Percentiles rank a stretch among this genome's conserved stretches.
phyloP scores from a whole-genome alignment of 2,888 invertebrate species.

The Dynastes grantii region DNA sequence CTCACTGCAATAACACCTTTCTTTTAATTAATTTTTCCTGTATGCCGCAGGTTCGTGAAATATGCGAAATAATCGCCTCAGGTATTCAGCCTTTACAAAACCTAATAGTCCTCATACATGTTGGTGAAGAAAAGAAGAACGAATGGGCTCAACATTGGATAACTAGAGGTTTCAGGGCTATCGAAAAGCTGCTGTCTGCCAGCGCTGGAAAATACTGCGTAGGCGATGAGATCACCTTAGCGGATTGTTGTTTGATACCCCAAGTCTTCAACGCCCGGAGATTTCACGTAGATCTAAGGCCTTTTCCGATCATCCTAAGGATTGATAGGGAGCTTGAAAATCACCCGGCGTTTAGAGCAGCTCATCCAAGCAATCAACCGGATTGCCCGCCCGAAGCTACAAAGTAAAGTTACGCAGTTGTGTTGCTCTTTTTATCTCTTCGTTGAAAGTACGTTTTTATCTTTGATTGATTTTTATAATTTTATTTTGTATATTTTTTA shows the following conservation, averaged over 20 bases:
- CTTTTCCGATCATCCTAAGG: conserved; percentile 90
- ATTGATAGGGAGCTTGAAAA: conserved; percentile 90
- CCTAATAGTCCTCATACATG: conserved; percentile 87
- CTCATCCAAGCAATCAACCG: conserved; percentile 93
- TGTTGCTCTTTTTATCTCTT: not conserved
- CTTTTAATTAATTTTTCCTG: too few species aligned
- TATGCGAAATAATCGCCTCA: conserved; percentile 92
- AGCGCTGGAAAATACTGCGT: conserved; percentile 94
- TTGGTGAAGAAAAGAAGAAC: conserved; percentile 90
- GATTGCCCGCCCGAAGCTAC: conserved; percentile 94
- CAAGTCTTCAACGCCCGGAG: conserved; percentile 96
- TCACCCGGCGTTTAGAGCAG: conserved; percentile 92
- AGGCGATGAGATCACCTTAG: conserved; percentile 94
- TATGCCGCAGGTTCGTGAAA: conserved; percentile 77
- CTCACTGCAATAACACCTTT: not conserved
- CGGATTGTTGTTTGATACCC: conserved; percentile 95
- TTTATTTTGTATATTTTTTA: conserved; percentile 18
- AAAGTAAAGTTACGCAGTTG: conserved; percentile 73
- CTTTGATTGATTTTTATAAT: conserved; percentile 3
- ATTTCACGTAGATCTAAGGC: conserved; percentile 92
- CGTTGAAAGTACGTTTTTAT: not conserved
- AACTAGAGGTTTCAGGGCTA: conserved; percentile 88
- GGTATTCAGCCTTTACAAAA: conserved; percentile 98
- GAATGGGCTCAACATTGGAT: conserved; percentile 98
- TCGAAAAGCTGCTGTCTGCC: conserved; percentile 88